Base-by-base conservation (phyloP, 2,888 invertebrate species). In the Lasioglossum vierecki region DNA sequence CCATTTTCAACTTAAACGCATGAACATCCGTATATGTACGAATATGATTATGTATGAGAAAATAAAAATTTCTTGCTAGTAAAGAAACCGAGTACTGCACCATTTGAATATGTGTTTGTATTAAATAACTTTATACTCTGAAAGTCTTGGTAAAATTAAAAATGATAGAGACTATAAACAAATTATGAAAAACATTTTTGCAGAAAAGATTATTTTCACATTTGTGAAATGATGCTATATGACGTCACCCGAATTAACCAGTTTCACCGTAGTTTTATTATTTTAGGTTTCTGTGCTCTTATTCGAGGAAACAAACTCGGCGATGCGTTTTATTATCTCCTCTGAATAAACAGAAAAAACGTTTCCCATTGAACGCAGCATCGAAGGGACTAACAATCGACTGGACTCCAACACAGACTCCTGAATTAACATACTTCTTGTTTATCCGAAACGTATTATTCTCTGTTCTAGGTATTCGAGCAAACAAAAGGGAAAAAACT, bases 281-380 rank as follows among this genome's bases (percentile, higher is more conserved):
- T 72, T 83, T 71, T 49, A 66, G 75, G 70, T n/a, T 53, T 6
- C 22, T 22, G 3, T 41, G 35, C 63, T 57, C 26, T 72, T 63
- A 44, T 26, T 53, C 35, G 75, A 79, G 39, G 26, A 66, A 83
- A 83, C 63, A 78, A 78, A 83, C 79, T 79, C 35, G 0, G 46
- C 46, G 8, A 18, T 70, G 74, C 4, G 71, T 72, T 83, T 75
- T 70, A 74, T 83, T 71, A 49, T 78, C 68, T 26, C 41, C 76
- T 71, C 83, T 72, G 83, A 75, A 76, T 79, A 84, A 84, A 72
- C 63, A 46, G 18, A 53, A 53, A 30, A 76, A 53, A 66, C 75
- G 53, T 76, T 79, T 84, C 76, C 79, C 75, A 79, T 76, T 11
- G 71, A 72, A 66, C 71, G 57, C 22, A 18, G n/a, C 53, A 71